Conservation (phyloP, 2,113 vertebrate genomes). For the Crocuta crocuta region DNA sequence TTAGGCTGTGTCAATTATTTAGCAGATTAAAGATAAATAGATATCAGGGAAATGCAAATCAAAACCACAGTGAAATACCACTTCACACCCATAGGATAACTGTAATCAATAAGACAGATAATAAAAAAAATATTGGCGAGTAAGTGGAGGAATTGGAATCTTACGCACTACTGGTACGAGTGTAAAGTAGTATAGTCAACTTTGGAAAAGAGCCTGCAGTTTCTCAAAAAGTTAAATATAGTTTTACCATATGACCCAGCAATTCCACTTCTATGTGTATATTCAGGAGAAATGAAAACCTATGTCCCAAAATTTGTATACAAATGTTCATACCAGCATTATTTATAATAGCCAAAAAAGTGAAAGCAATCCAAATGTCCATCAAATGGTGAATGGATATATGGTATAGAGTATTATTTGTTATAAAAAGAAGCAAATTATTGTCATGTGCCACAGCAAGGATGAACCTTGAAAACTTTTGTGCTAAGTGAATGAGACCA, state of each 20-base stretch:
- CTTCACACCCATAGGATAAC: background rate
- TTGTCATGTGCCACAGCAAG: background rate
- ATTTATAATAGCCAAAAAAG: background rate
- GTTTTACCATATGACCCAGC: background rate
- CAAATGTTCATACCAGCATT: background rate
- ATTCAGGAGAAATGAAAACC: background rate
- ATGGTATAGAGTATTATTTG: background rate
- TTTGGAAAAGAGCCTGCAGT: background rate
- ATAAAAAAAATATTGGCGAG: background rate
- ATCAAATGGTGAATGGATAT: background rate
- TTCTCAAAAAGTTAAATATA: background rate
- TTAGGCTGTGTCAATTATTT: background rate
- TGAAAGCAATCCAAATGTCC: background rate
- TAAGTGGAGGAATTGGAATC: background rate
- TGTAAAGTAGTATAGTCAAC: background rate
- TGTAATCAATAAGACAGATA: background rate
- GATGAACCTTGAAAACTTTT: background rate
- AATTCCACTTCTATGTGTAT: background rate
- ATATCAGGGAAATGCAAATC: background rate
- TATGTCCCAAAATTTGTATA: background rate
- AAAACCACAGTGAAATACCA: background rate
- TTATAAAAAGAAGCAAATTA: background rate
- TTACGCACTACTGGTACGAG: background rate
- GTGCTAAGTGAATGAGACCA: background rate
- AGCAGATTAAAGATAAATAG: background rate